Conservation (phyloP, 2,797 vertebrate species). For the Hippoglossus hippoglossus region DNA sequence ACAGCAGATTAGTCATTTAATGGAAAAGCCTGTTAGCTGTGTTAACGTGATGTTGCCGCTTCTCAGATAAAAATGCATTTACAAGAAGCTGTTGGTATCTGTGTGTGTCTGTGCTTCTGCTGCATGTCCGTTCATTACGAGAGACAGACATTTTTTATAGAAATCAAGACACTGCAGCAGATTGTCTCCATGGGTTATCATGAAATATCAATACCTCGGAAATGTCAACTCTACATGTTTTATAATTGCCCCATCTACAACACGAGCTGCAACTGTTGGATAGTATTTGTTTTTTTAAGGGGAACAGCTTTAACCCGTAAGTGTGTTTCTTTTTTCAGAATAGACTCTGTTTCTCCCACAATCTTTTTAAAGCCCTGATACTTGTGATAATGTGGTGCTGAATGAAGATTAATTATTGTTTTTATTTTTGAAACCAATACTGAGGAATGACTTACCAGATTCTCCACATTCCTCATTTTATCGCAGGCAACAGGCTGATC, state of each 20-base stretch:
- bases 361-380: too few species aligned
- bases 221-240: slow-evolving; percentile 23
- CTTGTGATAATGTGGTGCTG: too few species aligned
- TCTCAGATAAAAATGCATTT: background rate
- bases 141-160: slow-evolving; percentile 16
- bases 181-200: slow-evolving; percentile 31
- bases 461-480: too few species aligned
- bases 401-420: too few species aligned
- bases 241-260: background rate
- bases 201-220: slow-evolving; percentile 30
- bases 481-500: too few species aligned
- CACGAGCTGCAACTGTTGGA: background rate
- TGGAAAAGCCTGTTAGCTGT: background rate
- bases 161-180: slow-evolving; percentile 19
- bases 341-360: too few species aligned
- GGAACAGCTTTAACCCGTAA: background rate
- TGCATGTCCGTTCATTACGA: slow-evolving; percentile 16
- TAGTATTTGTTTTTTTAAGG: background rate
- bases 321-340: too few species aligned
- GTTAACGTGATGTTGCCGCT: background rate
- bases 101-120: background rate
- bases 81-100: background rate
- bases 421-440: too few species aligned
- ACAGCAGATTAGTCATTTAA: background rate
- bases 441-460: too few species aligned